Percentiles rank a stretch among this genome's conserved stretches.
These are phyloP conservation scores for Torymus aiolomorphi DNA, from an alignment of 2,888 invertebrate genomes.

Conservation along the genomic window DNA sequence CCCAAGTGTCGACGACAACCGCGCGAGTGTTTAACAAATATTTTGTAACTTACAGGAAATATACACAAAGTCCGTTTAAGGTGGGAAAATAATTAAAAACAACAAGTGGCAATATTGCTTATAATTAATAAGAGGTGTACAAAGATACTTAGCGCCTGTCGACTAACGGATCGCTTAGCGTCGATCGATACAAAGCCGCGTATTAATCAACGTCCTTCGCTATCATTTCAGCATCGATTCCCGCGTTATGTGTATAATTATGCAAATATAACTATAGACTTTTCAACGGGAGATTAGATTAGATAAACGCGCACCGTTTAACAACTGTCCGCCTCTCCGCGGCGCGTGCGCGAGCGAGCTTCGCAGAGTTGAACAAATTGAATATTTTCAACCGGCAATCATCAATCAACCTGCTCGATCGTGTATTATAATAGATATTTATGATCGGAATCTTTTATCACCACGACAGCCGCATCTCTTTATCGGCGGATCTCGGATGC, in stretches of 20 bases:
- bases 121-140: slow-evolving; percentile 61
- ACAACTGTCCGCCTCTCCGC: background rate
- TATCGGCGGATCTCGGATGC: slow-evolving; percentile 13
- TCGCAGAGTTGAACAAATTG: slow-evolving; percentile 13
- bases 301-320: slow-evolving; percentile 32
- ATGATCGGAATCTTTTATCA: background rate
- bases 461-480: background rate
- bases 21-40: no score
- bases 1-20: no score
- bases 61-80: slow-evolving; percentile 12
- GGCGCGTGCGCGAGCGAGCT: no score
- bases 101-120: slow-evolving; percentile 55
- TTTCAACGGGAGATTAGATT: slow-evolving; percentile 44
- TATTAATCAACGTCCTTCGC: slow-evolving; percentile 42
- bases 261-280: slow-evolving; percentile 37
- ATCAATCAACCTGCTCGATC: slow-evolving; percentile 2
- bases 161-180: slow-evolving; percentile 25
- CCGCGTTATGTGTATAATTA: slow-evolving; percentile 18
- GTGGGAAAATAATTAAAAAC: slow-evolving; percentile 62
- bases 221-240: slow-evolving; percentile 28
- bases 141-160: slow-evolving; percentile 8
- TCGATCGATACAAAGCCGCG: slow-evolving; percentile 46
- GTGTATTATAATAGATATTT: background rate
- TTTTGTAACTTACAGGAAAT: no score
- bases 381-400: background rate